phyloP scores from a whole-genome alignment of 2,797 vertebrate species.

The Anableps anableps region DNA sequence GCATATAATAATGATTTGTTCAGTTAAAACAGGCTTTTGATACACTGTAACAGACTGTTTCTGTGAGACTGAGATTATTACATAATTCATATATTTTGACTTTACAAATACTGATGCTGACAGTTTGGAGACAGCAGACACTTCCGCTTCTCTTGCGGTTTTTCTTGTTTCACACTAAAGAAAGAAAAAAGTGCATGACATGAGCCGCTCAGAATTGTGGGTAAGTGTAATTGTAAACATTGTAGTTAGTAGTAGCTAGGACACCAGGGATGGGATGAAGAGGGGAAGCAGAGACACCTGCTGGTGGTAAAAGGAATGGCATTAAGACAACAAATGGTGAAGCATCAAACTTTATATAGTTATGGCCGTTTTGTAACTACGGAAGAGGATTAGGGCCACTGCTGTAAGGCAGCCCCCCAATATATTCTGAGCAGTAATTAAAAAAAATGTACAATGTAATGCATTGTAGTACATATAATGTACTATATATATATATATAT shows the following conservation, averaged over 20 bases:
- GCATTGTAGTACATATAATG: too few relatives aligned
- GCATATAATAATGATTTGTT: neutral
- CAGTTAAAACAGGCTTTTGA: neutral
- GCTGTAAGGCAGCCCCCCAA: too few relatives aligned
- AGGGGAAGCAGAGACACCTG: slow-evolving; percentile 64
- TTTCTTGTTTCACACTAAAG: slow-evolving; percentile 14
- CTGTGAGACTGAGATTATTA: neutral
- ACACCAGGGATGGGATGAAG: neutral
- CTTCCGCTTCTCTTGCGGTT: slow-evolving; percentile 5
- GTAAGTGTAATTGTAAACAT: slow-evolving; percentile 67
- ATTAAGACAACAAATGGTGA: neutral
- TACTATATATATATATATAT: too few relatives aligned
- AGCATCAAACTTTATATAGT: neutral
- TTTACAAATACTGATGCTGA: too few relatives aligned
- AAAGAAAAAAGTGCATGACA: slow-evolving; percentile 19
- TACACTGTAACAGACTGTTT: neutral
- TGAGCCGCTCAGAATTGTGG: slow-evolving; percentile 54
- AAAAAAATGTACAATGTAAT: too few relatives aligned
- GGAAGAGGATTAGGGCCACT: too few relatives aligned
- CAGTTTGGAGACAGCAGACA: neutral
- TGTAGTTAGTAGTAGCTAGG: slow-evolving; percentile 65
- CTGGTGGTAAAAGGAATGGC: slow-evolving; percentile 37
- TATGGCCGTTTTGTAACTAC: too few relatives aligned
- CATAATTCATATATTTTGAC: neutral
- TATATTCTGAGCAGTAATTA: too few relatives aligned